Base-by-base conservation (phyloP, 2,797 vertebrate genomes). In the Microctenopoma lineatum region DNA sequence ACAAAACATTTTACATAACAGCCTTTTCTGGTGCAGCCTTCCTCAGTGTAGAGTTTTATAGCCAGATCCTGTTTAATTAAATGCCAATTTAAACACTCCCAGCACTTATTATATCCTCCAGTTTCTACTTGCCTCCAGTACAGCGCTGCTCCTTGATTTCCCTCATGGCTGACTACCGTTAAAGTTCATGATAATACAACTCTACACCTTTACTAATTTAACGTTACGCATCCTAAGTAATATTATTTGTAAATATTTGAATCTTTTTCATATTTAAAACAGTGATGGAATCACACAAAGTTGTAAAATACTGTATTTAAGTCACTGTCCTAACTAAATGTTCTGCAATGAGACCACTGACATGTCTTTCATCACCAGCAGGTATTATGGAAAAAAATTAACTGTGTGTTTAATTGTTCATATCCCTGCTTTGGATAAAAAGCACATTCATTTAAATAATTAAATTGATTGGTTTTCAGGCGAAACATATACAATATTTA, bases 231-330 rank as follows among this genome's bases (percentile, higher is more conserved):
- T 26, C 70, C 32, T 27, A 36, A 62, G 53, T 84, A 84, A 83
- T 79, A 74, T 83, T 85, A 80, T 83, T 83, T 90, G 87, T 90
- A 90, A 59, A 90, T 92, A 90, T 78, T 80, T 58, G 64, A 75
- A 70, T 69, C 29, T 61, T 47, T 73, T 66, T 70, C 74, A 70
- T 90, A 90, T 91, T 90, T 91, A 90, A 91, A 83, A 55, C 18
- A 16, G 15, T 70, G 55, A 66, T 26, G 50, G 41, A 83, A 59
- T 77, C 67, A 25, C 59, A 8, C 67, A 65, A 59, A 25, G 29
- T 68, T 84, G 77, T 87, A 84, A 87, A 76, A 79, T 85, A 71
- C 51, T 75, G 74, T 89, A 92, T 89, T 89, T 87, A 89, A 88
- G 46, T 66, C 47, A 48, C 57, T 5, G 56, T 60, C 72, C 57